Percentiles rank a stretch among this genome's conserved stretches.
Conservation (phyloP, 1,140 invertebrate species). For the Zelostemma sp. region DNA sequence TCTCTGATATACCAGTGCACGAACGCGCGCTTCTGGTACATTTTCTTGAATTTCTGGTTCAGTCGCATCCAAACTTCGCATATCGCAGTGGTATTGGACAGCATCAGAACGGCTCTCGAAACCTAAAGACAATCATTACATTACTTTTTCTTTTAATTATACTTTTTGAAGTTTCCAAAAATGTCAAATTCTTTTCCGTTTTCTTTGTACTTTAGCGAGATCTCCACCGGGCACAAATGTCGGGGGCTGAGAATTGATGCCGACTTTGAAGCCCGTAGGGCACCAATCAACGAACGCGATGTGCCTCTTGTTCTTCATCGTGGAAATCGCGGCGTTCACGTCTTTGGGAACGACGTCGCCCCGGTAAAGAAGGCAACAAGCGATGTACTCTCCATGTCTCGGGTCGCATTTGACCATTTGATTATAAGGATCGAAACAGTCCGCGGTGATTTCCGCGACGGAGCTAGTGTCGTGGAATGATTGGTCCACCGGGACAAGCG, state of each 20-base stretch:
- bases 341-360: slow-evolving; percentile 71
- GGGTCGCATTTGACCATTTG: slow-evolving; percentile 81
- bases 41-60: slow-evolving; percentile 44
- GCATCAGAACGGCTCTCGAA: slow-evolving; percentile 1
- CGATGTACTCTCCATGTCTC: slow-evolving; percentile 79
- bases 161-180: slow-evolving; percentile 3
- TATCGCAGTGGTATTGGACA: slow-evolving; percentile 70
- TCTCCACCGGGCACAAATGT: slow-evolving; percentile 47
- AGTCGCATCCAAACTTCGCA: slow-evolving; percentile 38
- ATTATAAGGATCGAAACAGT: slow-evolving; percentile 76
- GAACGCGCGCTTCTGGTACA: slow-evolving; percentile 75
- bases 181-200: background rate
- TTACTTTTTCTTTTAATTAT: too few relatives aligned
- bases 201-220: slow-evolving; percentile 38
- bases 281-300: slow-evolving; percentile 81
- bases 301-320: slow-evolving; percentile 55
- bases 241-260: slow-evolving; percentile 71
- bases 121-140: too few relatives aligned
- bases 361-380: slow-evolving; percentile 78
- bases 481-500: slow-evolving; percentile 56
- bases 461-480: slow-evolving; percentile 75
- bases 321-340: slow-evolving; percentile 41
- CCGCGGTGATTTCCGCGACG: slow-evolving; percentile 78
- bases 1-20: slow-evolving; percentile 85
- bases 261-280: slow-evolving; percentile 81